phyloP scores from a whole-genome alignment of 2,888 invertebrate genomes.

The Sepiola atlantica region DNA sequence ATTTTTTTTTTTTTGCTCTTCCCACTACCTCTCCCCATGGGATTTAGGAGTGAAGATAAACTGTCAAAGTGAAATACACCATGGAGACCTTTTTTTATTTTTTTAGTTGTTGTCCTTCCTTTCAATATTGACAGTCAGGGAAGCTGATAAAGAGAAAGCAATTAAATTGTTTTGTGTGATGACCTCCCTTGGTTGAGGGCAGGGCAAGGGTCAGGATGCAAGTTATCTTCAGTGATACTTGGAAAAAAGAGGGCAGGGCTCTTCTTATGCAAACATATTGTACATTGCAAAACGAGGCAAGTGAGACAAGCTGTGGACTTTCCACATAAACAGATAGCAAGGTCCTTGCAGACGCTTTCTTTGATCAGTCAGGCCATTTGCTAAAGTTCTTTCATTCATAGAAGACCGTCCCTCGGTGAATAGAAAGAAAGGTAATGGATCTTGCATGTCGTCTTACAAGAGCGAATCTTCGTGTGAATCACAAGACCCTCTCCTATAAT shows the following conservation, averaged over 20 bases:
- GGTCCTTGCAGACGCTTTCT: not conserved
- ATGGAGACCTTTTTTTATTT: not conserved
- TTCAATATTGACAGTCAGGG: not conserved
- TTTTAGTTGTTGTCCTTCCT: not conserved
- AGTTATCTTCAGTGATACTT: not conserved
- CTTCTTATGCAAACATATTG: not conserved
- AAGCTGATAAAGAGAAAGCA: slow-evolving; percentile 12
- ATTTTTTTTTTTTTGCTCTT: not conserved
- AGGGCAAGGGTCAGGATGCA: not conserved
- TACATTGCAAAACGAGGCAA: not conserved
- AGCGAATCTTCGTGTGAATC: no score
- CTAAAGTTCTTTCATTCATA: not conserved
- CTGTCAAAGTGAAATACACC: not conserved
- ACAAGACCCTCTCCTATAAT: no score
- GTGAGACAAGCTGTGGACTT: not conserved
- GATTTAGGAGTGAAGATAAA: not conserved
- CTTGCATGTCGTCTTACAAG: no score
- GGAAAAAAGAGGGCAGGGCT: not conserved
- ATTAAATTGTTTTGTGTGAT: not conserved
- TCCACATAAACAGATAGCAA: not conserved
- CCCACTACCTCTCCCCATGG: not conserved
- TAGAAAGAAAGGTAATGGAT: no score
- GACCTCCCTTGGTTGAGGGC: not conserved
- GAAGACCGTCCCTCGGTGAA: no score
- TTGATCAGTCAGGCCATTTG: not conserved